Conservation (phyloP, 1,140 invertebrate species). For the Ips typographus region DNA sequence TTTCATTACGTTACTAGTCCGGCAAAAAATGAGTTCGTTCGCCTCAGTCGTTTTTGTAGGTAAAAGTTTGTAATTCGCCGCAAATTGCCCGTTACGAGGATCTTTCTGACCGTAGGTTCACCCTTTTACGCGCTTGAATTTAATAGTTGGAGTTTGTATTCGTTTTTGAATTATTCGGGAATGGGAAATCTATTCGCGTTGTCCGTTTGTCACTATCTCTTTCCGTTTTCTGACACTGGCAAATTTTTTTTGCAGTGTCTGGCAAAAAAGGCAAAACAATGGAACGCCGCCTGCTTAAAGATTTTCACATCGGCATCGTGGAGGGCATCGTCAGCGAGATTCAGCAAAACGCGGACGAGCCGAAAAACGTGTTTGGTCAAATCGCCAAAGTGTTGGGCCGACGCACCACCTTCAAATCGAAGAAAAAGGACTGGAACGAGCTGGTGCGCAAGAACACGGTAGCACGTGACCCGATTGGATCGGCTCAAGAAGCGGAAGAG, state of each 20-base stretch:
- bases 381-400: constrained; percentile 74
- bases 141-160: too few relatives aligned
- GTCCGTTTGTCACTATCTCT: too few relatives aligned
- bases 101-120: too few relatives aligned
- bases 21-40: too few relatives aligned
- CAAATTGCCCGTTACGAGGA: too few relatives aligned
- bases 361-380: constrained; percentile 78
- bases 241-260: constrained; percentile 58
- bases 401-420: constrained; percentile 59
- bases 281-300: constrained; percentile 81
- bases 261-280: constrained; percentile 77
- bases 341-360: constrained; percentile 55
- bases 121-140: too few relatives aligned
- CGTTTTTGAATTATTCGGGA: too few relatives aligned
- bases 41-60: too few relatives aligned
- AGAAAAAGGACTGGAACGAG: constrained; percentile 83
- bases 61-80: too few relatives aligned
- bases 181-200: too few relatives aligned
- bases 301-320: constrained; percentile 78
- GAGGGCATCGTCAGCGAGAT: constrained; percentile 56
- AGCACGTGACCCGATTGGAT: constrained; percentile 74
- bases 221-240: too few relatives aligned
- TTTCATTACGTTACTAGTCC: too few relatives aligned
- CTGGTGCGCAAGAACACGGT: constrained; percentile 71
- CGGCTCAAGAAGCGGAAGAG: constrained; percentile 63